Base-by-base conservation (phyloP, 2,888 invertebrate genomes). In the Stomorhina lunata region DNA sequence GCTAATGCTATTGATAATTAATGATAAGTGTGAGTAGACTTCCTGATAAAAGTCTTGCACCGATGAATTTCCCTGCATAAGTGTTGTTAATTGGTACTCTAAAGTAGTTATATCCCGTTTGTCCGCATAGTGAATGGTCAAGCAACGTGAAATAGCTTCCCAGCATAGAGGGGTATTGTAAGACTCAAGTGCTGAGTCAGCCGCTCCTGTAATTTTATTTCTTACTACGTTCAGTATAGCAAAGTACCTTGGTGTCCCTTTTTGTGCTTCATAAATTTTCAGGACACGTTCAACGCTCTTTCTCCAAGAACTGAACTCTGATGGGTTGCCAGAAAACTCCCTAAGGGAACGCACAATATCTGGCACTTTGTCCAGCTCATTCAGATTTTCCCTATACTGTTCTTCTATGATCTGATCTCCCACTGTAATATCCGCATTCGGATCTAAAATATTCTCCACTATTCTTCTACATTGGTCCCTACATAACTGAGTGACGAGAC, bases 381-480 rank as follows among this genome's bases (percentile, higher is more conserved):
- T n/a, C 3, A 55, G 17, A 20, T 57, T 57, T 2, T 57, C 22
- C 17, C 20, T 20, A 20, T 57, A 12, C 22, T 22, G 2, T 6
- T 55, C 32, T 2, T 55, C 32, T n/a, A n/a, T n/a, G 5, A 55
- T 55, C 10, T 17, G 17, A 32, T 55, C 32, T 29, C 32, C 55
- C 1, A 3, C 3, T n/a, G 5, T 15, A 40, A 4, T 3, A 2
- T n/a, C 1, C n/a, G n/a, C 55, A 32, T 55, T 55, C 29, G 55
- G 55, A 25, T 55, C 17, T 17, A 55, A 55, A 32, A 55, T 55
- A 55, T 55, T 32, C 29, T 55, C 55, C 15, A 55, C 55, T 32
- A 55, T 32, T 32, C 32, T 55, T 55, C 55, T 55, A 55, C 55
- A 55, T 27, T 55, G 55, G 15, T 55, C 55, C 17, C 55, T 55